Conservation (phyloP, 2,888 invertebrate species). For the Phaedon cochleariae region DNA sequence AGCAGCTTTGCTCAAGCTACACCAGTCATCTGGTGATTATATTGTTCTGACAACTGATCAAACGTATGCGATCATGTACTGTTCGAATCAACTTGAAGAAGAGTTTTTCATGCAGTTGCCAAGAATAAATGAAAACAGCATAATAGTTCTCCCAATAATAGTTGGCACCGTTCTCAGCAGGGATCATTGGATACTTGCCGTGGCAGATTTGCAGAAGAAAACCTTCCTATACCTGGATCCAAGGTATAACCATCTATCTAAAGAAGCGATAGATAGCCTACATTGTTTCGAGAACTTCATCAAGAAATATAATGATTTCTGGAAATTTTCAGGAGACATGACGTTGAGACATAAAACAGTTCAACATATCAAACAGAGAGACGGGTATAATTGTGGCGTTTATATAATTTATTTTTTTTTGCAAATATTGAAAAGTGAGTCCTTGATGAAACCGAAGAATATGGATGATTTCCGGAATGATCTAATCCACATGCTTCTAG, state of each 20-base stretch:
- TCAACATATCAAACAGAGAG: constrained; percentile 2
- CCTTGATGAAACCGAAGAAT: not conserved
- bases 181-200: not conserved
- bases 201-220: not conserved
- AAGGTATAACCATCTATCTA: not conserved
- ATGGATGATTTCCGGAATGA: not conserved
- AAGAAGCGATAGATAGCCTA: not conserved
- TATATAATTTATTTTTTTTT: not conserved
- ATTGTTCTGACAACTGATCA: not conserved
- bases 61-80: not conserved
- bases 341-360: not conserved
- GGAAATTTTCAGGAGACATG: not conserved
- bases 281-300: not conserved
- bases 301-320: not conserved
- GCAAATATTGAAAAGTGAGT: not conserved
- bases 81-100: not conserved
- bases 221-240: not conserved
- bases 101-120: not conserved
- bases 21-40: not conserved
- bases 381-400: not conserved
- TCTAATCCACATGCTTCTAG: not conserved
- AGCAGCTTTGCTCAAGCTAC: not conserved
- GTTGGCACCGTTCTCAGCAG: not conserved
- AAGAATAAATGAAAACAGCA: not conserved
- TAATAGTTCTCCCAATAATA: not conserved